Percentiles rank a stretch among this genome's conserved stretches.
Conservation (phyloP, 2,113 vertebrate genomes). For the Xiphophorus hellerii region DNA sequence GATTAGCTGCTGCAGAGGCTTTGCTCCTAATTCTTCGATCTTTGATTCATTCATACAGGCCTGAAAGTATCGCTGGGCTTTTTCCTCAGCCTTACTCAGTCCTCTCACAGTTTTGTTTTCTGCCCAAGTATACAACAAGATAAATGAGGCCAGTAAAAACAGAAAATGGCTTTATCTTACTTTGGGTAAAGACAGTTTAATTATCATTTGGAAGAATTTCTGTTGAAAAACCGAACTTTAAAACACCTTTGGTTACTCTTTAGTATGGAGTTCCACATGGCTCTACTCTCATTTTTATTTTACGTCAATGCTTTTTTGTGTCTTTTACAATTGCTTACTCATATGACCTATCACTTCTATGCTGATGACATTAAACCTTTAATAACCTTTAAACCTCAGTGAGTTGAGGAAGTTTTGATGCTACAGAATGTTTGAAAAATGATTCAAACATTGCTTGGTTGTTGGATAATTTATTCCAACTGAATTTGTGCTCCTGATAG, state of each 20-base stretch:
- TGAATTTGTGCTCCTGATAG: too few species aligned
- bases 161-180: not conserved
- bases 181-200: not conserved
- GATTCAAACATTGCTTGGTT: too few species aligned
- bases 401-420: too few species aligned
- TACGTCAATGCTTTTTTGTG: not conserved
- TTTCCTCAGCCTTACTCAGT: conserved; percentile 87
- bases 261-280: not conserved
- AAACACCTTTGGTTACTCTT: not conserved
- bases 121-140: conserved; percentile 47
- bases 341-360: too few species aligned
- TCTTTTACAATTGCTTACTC: too few species aligned
- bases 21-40: conserved; percentile 88
- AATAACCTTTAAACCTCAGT: too few species aligned
- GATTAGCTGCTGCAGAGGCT: conserved; percentile 89
- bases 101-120: conserved; percentile 87
- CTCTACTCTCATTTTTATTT: not conserved
- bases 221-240: not conserved
- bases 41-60: conserved; percentile 95
- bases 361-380: too few species aligned
- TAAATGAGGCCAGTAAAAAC: not conserved
- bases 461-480: too few species aligned
- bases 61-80: conserved; percentile 91
- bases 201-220: not conserved
- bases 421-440: too few species aligned